A percentile compares a stretch with the other conserved stretches of the same genome.
These are phyloP conservation scores for Trogon melanurus DNA, from an alignment of 2,113 vertebrate genomes.

Conservation along the genomic window DNA sequence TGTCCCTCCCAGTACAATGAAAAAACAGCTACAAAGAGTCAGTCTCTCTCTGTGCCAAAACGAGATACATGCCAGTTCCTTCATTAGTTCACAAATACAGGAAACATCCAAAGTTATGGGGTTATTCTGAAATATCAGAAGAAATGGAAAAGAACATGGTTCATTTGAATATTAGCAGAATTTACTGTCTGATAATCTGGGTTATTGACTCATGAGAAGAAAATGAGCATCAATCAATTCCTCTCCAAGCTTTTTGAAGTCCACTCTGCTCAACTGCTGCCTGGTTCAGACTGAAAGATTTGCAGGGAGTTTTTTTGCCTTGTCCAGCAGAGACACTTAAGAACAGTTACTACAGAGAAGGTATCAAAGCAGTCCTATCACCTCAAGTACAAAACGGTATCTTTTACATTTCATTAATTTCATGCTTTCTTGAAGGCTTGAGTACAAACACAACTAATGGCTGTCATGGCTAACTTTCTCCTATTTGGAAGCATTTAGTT, in stretches of 20 bases:
- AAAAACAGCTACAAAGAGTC: not conserved
- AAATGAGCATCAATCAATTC: not conserved
- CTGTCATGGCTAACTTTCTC: not conserved
- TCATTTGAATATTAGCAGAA: not conserved
- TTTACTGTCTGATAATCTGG: not conserved
- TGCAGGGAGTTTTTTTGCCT: not conserved
- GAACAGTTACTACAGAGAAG: not conserved
- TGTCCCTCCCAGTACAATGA: not conserved
- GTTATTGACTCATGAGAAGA: not conserved
- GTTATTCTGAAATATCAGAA: not conserved
- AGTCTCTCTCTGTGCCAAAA: not conserved
- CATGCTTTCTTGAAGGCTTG: not conserved
- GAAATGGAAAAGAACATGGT: not conserved
- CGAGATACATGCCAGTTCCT: not conserved
- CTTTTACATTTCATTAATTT: not conserved
- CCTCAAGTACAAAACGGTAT: not conserved
- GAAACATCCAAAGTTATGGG: too few relatives aligned
- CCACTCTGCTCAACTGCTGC: not conserved
- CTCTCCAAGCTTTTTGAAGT: not conserved
- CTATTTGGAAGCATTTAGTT: not conserved
- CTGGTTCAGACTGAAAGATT: not conserved
- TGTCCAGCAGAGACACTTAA: not conserved
- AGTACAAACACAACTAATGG: not conserved
- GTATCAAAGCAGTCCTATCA: not conserved
- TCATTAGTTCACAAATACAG: not conserved